A percentile compares a stretch with the other conserved stretches of the same genome.
These are phyloP conservation scores for Pimephales promelas DNA, from an alignment of 2,113 vertebrate species.

Conservation along the genomic window DNA sequence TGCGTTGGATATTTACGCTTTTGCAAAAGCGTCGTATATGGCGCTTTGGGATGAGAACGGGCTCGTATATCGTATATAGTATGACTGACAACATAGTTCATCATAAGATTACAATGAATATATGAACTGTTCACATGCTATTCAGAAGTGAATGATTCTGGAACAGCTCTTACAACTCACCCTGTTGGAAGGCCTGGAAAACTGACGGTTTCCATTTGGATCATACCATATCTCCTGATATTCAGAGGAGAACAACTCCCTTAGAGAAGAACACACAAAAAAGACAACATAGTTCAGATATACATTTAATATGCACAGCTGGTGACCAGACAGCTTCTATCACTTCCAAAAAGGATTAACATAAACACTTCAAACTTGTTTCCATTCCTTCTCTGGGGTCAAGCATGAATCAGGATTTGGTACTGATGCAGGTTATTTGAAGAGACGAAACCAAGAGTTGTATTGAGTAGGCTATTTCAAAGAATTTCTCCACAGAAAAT, in stretches of 20 bases:
- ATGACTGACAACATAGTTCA: neutral
- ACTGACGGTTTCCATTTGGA: slow-evolving; percentile 74
- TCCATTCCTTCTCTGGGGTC: neutral
- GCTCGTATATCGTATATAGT: too few relatives aligned
- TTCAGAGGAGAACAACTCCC: slow-evolving; percentile 85
- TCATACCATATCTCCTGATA: slow-evolving; percentile 91
- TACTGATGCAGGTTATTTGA: neutral
- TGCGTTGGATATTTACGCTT: too few relatives aligned
- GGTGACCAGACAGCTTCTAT: slow-evolving; percentile 5
- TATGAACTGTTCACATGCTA: neutral
- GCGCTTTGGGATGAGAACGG: too few relatives aligned
- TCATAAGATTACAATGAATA: slow-evolving; percentile 9
- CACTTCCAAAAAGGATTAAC: neutral
- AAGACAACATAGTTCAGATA: slow-evolving; percentile 38
- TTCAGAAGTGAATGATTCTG: neutral
- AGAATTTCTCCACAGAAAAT: slow-evolving; percentile 3
- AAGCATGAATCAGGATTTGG: slow-evolving; percentile 20
- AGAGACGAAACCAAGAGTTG: neutral
- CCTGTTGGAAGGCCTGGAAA: slow-evolving; percentile 68
- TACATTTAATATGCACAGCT: slow-evolving; percentile 2
- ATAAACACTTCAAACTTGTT: slow-evolving; percentile 25
- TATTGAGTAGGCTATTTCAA: neutral
- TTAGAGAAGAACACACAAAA: slow-evolving; percentile 64
- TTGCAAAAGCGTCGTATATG: too few relatives aligned
- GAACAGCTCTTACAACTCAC: slow-evolving; percentile 74